Evolutionary conservation across 2,797 vertebrate species (phyloP), one percentile per base, ranked within the genome.

Genomic region (Jordanella pulchra): DNA sequence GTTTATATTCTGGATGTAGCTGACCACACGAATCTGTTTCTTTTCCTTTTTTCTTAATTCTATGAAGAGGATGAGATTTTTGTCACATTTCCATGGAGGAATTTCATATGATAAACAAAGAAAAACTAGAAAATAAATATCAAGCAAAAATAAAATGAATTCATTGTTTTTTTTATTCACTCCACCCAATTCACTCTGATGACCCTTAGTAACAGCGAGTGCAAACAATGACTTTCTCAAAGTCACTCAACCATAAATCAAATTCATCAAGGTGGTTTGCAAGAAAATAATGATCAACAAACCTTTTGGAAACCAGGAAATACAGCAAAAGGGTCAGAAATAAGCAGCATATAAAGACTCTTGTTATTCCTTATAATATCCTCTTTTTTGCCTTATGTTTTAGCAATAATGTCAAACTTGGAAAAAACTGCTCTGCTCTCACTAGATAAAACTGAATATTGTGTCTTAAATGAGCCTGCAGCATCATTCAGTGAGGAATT

Each of bases 1-100:
- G 32, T 96, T 97, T 25, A 85, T 17, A 12, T 94, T 96, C 86
- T 96, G 94, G 47, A 95, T 61, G 18, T 94, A 95, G 45, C 89
- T 92, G 51, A 92, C 88, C 9, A 69, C 91, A 77, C 86, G 75
- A 42, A 96, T 54, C 2, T 94, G 64, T 21, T 69, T 88, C 73
- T 61, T 93, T 80, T 96, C 96, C 0, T 25, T 73, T 78, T 90
- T 94, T 76, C 95, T 91, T 67, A 95, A 89, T 9, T 76, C 95
- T 97, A 70, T 65, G 68, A 3, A 77, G 18, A 27, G 55, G 39
- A 55, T 12, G 30, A 23, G 1, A 1, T 44, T 25, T 70, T 32
- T 6, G 42, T 63, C 23, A 32, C 44, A 9, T 39, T 4, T 39
- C 28, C 45, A 3, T 32, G 50, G 13, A 54, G 54, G 27, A 13